Evolutionary conservation across 2,888 invertebrate species (phyloP), one percentile per base, ranked within the genome.

Genomic region (Ligdia adustata): DNA sequence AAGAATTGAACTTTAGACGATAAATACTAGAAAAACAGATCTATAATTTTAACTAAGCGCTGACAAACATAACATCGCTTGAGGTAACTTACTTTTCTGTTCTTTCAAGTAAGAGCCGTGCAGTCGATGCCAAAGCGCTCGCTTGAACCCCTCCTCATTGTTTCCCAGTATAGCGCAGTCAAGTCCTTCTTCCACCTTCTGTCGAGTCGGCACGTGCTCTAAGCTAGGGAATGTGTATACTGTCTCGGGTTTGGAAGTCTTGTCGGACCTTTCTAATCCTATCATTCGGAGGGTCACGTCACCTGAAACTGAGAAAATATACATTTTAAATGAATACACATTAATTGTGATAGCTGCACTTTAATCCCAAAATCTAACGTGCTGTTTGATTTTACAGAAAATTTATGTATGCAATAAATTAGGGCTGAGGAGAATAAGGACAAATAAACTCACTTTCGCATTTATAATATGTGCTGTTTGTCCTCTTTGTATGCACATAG

Each of bases 51-150:
- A 1, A 18, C 7, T 18, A 18, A 18, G 7, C 4, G 18, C 5
- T 1, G 5, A 3, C 1, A 26, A 26, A 26, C 9, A 27, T 11
- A 29, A 15, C n/a, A n/a, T n/a, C n/a, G n/a, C n/a, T n/a, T n/a
- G n/a, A n/a, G n/a, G n/a, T n/a, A n/a, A 72, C 91, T 82, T 75
- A 94, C 94, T 89, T 91, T 96, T 95, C 79, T 96, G 94, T 63
- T 96, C 95, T 66, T 93, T 93, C 45, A 99, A 89, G 79, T 96
- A 99, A 6, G 94, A 94, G 0, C 96, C 96, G 79, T 99, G 98
- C 1, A 96, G 88, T 68, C 93, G 93, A 69, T 96, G 94, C 99
- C 99, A 99, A 67, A 98, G 83, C 42, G 91, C 91, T 7, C 95
- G 94, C 81, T 99, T 99, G 44, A 94, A 92, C 35, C 92, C 99